These are phyloP conservation scores for Brachypalpus laphriformis DNA, from an alignment of 2,888 invertebrate genomes.

Conservation along the genomic window DNA sequence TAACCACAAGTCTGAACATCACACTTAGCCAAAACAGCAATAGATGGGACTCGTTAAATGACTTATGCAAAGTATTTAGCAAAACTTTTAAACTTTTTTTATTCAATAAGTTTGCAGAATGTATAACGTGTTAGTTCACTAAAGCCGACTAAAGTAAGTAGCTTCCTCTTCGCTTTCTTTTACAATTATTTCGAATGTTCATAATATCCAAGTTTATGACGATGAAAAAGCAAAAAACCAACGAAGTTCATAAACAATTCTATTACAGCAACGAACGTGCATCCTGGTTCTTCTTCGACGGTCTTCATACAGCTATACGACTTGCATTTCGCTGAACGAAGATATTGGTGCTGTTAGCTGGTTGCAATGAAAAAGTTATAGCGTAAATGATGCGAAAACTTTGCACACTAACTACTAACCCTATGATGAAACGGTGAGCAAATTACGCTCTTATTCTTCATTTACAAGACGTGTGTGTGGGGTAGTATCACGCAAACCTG, in stretches of 20 bases:
- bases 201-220: background rate
- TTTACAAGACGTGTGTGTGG: background rate
- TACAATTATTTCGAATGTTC: slow-evolving; percentile 19
- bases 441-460: slow-evolving; percentile 32
- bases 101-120: slow-evolving; percentile 3
- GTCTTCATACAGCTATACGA: background rate
- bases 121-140: background rate
- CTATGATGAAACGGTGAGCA: slow-evolving; percentile 23
- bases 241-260: slow-evolving; percentile 9
- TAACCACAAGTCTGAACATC: background rate
- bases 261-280: background rate
- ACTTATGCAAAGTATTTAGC: background rate
- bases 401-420: slow-evolving; percentile 22
- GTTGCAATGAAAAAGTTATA: slow-evolving; percentile 31
- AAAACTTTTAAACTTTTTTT: background rate
- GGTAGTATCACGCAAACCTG: too few relatives aligned
- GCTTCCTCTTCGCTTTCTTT: background rate
- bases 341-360: background rate
- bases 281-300: too few relatives aligned
- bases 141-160: background rate
- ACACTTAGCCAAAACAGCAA: background rate
- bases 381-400: slow-evolving; percentile 44
- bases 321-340: background rate
- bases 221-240: background rate
- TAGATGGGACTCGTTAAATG: background rate